Evolutionary conservation across 53 echinoderm and acorn worm species (phyloP), one percentile per base, ranked within the genome.

Genomic region (Antedon mediterranea): DNA sequence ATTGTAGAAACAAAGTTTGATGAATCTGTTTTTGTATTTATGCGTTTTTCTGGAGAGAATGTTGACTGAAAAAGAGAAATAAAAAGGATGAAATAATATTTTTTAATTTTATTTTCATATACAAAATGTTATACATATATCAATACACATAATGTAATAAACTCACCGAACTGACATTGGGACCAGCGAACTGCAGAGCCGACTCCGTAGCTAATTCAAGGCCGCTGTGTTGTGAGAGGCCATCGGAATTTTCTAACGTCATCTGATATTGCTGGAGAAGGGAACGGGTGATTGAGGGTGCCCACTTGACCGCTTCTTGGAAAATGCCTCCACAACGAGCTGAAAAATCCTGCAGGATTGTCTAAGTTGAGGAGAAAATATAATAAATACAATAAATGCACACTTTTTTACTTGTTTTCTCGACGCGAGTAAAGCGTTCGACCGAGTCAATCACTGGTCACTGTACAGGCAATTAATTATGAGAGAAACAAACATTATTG

Each of bases 281-380:
- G 27, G 95, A 95, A 31, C 95, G 83, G 11, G 95, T 91, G 28
- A 86, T 88, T 18, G 87, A 85, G 31, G 95, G 79, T 0, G 95
- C 91, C 95, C 95, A 95, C 82, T 95, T 95, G 70, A 89, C 89
- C 0, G 91, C 91, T 78, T 95, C 95, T 44, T 91, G 91, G 81
- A 95, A 95, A 76, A 95, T 91, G 26, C 91, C 95, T 9, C 91
- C 95, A 43, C 95, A 95, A 0, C 95, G 86, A 31, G 95, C 91
- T 3, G 91, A 86, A 84, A 95, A 95, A 57, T 95, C 95, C 11
- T 83, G 79, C 72, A 95, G 70, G 32, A 95, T 91, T 71, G 87
- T 89, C 89, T 93, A 85, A n/a, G n/a, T n/a, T n/a, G n/a, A n/a
- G n/a, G n/a, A n/a, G n/a, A n/a, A n/a, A n/a, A n/a, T n/a, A n/a